A percentile compares a stretch with the other conserved stretches of the same genome.
phyloP scores from a whole-genome alignment of 2,113 vertebrate genomes.

The Oriolus oriolus region DNA sequence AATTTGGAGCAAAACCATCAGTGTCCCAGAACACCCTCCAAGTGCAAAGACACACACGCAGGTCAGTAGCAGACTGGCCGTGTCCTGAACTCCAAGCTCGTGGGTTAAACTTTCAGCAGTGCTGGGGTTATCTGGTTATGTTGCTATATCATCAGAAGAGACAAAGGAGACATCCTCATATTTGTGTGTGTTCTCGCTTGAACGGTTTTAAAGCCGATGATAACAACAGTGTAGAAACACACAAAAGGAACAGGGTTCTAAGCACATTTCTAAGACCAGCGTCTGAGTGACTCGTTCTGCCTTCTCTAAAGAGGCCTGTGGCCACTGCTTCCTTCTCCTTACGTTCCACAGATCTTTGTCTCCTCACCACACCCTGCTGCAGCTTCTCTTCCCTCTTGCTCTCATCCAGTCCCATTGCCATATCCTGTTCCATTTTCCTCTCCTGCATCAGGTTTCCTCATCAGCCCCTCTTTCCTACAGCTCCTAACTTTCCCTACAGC shows the following conservation, averaged over 20 bases:
- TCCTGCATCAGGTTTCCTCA: not conserved
- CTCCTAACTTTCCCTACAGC: not conserved
- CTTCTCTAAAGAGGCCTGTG: accelerated
- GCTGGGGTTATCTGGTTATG: not conserved
- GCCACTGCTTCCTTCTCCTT: not conserved
- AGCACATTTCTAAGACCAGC: not conserved
- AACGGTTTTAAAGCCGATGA: not conserved
- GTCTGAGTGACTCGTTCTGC: not conserved
- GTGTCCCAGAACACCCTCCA: not conserved
- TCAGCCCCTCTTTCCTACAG: not conserved
- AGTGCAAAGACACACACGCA: not conserved
- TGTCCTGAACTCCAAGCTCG: not conserved
- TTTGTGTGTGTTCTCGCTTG: not conserved
- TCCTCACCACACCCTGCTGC: not conserved
- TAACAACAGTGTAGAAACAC: not conserved
- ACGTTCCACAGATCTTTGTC: not conserved
- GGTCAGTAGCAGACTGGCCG: not conserved
- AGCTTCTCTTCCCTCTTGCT: not conserved
- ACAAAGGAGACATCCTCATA: not conserved
- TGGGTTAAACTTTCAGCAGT: not conserved
- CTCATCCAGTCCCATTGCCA: accelerated
- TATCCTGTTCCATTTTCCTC: not conserved
- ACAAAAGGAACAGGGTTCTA: not conserved
- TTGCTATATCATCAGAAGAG: not conserved
- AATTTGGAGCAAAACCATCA: not conserved